Evolutionary conservation across 2,888 invertebrate species (phyloP), one percentile per base, ranked within the genome.

Genomic region (Polia nebulosa): DNA sequence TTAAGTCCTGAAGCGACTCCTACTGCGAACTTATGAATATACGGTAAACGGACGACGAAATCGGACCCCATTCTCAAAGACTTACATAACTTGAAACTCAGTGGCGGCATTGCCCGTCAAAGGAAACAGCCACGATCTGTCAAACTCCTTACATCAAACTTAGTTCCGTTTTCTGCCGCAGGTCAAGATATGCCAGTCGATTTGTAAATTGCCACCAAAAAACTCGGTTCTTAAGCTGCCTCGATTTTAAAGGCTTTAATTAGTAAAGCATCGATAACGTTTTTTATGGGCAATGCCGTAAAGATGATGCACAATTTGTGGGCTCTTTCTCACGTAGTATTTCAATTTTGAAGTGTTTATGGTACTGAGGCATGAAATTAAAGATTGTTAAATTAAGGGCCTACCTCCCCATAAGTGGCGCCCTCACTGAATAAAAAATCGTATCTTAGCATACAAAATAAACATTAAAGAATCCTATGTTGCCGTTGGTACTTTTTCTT

Each of bases 21-120:
- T 87, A 86, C 85, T 55, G 57, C 58, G 85, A 87, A 87, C 83
- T 83, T 78, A 84, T 87, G 83, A 85, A 88, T 87, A 87, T 84
- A 81, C 72, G 57, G 77, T 75, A 72, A 85, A 82, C 66, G 56
- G 62, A 71, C 72, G 59, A 69, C 62, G 79, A 76, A 82, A 83
- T 73, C 72, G 70, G 45, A 41, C 13, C 36, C 15, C n/a, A 39
- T 60, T 15, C 11, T n/a, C 45, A 36, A 3, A 20, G 7, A 25
- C 73, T 49, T 56, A 11, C 3, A 5, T 55, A 45, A 45, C 49
- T 55, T 51, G 58, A 44, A 13, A 34, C 17, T 20, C 11, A 55
- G 27, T 11, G 17, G 36, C 1, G 34, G 73, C 74, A 49, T 49
- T 64, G 53, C 17, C 45, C 3, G 55, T 34, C 11, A 51, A 51